phyloP scores from a whole-genome alignment of 2,113 vertebrate genomes.

The Monarcha castaneiventris region DNA sequence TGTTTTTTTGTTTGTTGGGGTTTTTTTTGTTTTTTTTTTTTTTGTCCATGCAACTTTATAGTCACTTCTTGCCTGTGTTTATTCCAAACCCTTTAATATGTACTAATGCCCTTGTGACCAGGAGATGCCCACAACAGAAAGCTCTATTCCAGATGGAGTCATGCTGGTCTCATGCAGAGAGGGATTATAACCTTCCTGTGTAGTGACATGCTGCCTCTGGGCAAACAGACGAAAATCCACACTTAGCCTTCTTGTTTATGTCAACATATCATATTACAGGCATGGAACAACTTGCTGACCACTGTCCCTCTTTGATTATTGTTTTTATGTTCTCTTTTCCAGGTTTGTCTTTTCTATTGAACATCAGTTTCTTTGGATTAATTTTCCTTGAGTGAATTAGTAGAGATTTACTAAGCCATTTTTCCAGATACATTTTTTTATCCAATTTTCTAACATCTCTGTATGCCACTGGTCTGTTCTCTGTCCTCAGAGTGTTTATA shows the following conservation, averaged over 20 bases:
- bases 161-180: slow-evolving; percentile 33
- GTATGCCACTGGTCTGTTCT: neutral
- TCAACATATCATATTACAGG: slow-evolving; percentile 2
- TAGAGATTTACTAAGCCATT: neutral
- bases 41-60: neutral
- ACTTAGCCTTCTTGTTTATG: slow-evolving; percentile 52
- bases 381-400: slow-evolving; percentile 27
- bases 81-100: neutral
- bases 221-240: slow-evolving; percentile 43
- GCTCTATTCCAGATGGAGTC: slow-evolving; percentile 48
- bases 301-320: neutral
- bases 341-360: slow-evolving; percentile 3
- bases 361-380: neutral
- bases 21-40: too few species aligned
- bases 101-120: slow-evolving; percentile 37
- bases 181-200: slow-evolving; percentile 41
- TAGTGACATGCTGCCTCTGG: slow-evolving; percentile 41
- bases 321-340: neutral
- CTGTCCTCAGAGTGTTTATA: neutral
- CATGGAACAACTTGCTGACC: slow-evolving; percentile 40
- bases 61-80: neutral
- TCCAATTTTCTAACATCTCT: neutral
- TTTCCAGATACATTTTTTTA: slow-evolving; percentile 11
- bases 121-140: slow-evolving; percentile 50
- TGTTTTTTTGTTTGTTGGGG: neutral